These are phyloP conservation scores for Psilopsiagon aurifrons DNA, from an alignment of 2,113 vertebrate genomes.

Conservation along the genomic window DNA sequence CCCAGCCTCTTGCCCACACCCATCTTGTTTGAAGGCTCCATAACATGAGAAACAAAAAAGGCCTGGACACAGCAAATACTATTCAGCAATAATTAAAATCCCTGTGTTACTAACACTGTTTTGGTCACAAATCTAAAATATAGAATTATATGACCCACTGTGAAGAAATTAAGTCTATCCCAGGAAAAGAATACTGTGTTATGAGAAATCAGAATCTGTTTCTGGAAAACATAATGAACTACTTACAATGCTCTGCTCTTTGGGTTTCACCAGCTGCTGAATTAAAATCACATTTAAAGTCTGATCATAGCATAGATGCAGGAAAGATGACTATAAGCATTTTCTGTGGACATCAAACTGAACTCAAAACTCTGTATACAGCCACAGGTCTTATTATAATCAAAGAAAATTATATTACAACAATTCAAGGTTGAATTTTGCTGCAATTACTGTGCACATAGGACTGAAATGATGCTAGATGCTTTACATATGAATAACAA, in stretches of 20 bases:
- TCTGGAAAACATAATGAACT: neutral
- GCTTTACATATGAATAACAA: neutral
- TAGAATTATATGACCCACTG: neutral
- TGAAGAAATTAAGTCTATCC: neutral
- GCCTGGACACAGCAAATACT: neutral
- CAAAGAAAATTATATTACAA: neutral
- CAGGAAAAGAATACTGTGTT: neutral
- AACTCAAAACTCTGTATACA: neutral
- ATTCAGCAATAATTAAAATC: neutral
- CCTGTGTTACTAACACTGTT: neutral
- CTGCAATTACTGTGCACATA: neutral
- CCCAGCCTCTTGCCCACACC: rapidly evolving
- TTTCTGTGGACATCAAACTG: neutral
- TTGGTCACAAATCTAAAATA: neutral
- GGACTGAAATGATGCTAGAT: neutral
- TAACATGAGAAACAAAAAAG: neutral
- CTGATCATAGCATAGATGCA: neutral
- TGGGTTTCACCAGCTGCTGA: neutral
- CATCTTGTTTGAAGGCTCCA: no score
- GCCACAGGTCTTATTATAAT: neutral
- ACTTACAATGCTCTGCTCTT: neutral
- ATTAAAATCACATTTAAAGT: neutral
- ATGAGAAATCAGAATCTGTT: neutral
- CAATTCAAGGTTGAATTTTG: neutral
- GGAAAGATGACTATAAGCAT: neutral